Conservation (phyloP, 2,113 vertebrate species). For the Petrocephalus microphthalmus region DNA sequence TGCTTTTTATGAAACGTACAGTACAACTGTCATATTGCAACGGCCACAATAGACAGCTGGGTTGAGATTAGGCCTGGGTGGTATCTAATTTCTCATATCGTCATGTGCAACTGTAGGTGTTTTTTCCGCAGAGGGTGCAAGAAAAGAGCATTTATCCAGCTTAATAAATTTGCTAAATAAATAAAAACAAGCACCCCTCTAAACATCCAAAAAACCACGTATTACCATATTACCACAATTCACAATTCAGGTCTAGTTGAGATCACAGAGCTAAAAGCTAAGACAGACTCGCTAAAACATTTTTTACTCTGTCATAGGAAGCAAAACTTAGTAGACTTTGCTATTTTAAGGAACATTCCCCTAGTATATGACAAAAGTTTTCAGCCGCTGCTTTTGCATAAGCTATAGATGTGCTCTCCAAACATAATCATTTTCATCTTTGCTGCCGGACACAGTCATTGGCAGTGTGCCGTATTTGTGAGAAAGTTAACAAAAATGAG, state of each 20-base stretch:
- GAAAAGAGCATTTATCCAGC: not conserved
- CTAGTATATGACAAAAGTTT: too few relatives aligned
- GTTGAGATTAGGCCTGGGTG: not conserved
- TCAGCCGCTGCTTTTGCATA: not conserved
- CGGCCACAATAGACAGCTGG: not conserved
- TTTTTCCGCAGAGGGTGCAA: not conserved
- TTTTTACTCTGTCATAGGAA: not conserved
- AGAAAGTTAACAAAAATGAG: not conserved
- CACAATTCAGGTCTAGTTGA: not conserved
- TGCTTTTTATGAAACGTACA: not conserved
- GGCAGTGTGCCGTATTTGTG: not conserved
- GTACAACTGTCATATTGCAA: not conserved
- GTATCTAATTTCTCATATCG: not conserved
- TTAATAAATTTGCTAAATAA: not conserved
- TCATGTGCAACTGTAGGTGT: not conserved
- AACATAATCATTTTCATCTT: not conserved
- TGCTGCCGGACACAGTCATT: not conserved
- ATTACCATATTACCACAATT: not conserved
- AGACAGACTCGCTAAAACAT: not conserved
- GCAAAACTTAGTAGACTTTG: not conserved
- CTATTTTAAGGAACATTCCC: not conserved
- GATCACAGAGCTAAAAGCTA: not conserved
- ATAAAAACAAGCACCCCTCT: not conserved
- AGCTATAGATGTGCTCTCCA: not conserved
- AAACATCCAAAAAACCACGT: not conserved